phyloP scores from a whole-genome alignment of 2,113 vertebrate species.

The Ariopsis seemanni region DNA sequence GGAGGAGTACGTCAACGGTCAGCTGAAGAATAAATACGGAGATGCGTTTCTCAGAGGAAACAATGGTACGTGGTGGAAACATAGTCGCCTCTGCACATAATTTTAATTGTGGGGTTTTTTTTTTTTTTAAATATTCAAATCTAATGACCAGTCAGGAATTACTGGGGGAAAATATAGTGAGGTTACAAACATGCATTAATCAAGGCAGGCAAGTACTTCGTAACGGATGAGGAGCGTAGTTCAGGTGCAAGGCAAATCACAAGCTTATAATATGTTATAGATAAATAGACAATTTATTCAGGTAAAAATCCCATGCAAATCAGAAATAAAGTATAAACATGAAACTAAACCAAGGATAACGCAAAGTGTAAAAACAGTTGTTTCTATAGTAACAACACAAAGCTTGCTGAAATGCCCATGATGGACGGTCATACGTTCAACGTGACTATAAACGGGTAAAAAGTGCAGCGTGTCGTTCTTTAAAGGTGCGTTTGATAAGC shows the following conservation, averaged over 20 bases:
- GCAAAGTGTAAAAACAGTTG: no score
- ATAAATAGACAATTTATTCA: no score
- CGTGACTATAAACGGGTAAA: background rate
- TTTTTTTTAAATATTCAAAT: background rate
- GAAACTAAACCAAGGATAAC: no score
- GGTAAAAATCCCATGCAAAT: no score
- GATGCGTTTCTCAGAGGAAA: conserved; percentile 97
- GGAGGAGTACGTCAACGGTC: conserved; percentile 97
- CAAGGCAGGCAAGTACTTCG: no score
- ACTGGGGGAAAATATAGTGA: background rate
- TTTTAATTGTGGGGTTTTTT: background rate
- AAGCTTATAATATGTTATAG: background rate
- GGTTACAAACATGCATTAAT: no score
- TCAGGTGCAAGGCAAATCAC: background rate
- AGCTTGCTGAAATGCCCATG: background rate
- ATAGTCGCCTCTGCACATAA: background rate
- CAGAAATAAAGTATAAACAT: no score
- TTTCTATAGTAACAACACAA: background rate
- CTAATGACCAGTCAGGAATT: background rate
- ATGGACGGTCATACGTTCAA: background rate
- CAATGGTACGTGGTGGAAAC: conserved; percentile 80
- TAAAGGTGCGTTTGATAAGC: background rate
- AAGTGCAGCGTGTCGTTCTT: background rate
- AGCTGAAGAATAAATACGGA: conserved; percentile 98
- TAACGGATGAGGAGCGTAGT: no score